These are phyloP conservation scores for Leguminivora glycinivorella DNA, from an alignment of 1,140 invertebrate genomes.

Conservation along the genomic window DNA sequence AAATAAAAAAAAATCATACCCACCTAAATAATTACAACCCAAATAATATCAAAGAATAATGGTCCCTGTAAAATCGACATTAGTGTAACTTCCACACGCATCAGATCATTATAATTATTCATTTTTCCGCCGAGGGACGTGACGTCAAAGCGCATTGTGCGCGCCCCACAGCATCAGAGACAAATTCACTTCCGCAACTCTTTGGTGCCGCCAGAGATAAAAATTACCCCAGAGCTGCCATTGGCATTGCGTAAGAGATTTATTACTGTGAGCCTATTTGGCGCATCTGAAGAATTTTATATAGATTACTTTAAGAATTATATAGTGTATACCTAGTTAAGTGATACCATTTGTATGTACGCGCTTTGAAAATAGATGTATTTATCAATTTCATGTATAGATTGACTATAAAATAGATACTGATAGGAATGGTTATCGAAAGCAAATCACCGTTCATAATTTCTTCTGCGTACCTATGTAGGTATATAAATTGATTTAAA, in stretches of 20 bases:
- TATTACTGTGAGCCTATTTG: background rate
- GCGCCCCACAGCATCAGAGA: constrained; percentile 54
- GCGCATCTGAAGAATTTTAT: background rate
- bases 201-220: constrained; percentile 54
- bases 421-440: no score
- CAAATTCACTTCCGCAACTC: constrained; percentile 70
- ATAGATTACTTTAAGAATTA: background rate
- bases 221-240: constrained; percentile 23
- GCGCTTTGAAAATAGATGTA: no score
- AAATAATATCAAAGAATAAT: no score
- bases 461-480: no score
- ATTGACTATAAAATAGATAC: no score
- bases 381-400: no score
- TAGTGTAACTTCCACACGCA: background rate
- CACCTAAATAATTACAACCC: no score
- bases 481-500: no score
- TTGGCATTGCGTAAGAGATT: constrained; percentile 12
- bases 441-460: no score
- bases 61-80: background rate
- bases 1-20: no score
- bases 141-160: constrained; percentile 38
- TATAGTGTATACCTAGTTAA: no score
- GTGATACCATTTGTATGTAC: no score
- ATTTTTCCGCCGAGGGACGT: background rate
- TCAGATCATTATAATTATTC: constrained; percentile 7